These are phyloP conservation scores for Glareola pratincola DNA, from an alignment of 2,113 vertebrate species.

Conservation along the genomic window DNA sequence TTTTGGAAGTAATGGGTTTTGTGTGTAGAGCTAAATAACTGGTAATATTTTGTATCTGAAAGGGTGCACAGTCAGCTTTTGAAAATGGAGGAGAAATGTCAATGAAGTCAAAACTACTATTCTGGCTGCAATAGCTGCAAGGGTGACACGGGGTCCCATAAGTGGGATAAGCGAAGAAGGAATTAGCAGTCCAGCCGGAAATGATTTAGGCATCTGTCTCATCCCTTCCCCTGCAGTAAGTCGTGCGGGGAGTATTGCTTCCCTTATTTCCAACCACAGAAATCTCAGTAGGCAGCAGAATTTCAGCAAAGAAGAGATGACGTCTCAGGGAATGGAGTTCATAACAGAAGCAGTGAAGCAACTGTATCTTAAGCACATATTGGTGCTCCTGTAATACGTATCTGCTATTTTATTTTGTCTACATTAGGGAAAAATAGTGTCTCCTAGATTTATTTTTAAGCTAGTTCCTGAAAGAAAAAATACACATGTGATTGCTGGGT, in stretches of 20 bases:
- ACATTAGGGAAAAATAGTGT: not conserved
- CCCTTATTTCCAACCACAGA: not conserved
- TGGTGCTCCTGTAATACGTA: not conserved
- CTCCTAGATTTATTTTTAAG: not conserved
- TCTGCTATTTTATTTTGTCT: not conserved
- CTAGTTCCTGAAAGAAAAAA: not conserved
- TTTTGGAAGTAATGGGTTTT: not conserved
- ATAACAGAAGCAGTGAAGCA: not conserved
- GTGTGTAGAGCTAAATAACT: not conserved
- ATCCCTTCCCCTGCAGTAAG: not conserved
- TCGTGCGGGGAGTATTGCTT: not conserved
- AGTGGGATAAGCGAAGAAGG: not conserved
- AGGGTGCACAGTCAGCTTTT: not conserved
- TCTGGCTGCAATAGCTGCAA: not conserved
- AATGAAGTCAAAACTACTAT: not conserved
- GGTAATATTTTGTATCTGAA: not conserved
- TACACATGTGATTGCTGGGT: not conserved
- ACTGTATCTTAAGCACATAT: not conserved
- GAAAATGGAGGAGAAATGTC: not conserved
- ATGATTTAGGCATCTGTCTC: not conserved
- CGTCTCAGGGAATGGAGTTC: not conserved
- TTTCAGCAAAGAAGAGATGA: not conserved
- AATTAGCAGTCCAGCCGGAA: not conserved
- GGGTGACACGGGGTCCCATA: not conserved
- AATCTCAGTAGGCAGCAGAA: slow-evolving; percentile 21